Conservation (phyloP, 2,888 invertebrate genomes). For the Resseliella maxima region DNA sequence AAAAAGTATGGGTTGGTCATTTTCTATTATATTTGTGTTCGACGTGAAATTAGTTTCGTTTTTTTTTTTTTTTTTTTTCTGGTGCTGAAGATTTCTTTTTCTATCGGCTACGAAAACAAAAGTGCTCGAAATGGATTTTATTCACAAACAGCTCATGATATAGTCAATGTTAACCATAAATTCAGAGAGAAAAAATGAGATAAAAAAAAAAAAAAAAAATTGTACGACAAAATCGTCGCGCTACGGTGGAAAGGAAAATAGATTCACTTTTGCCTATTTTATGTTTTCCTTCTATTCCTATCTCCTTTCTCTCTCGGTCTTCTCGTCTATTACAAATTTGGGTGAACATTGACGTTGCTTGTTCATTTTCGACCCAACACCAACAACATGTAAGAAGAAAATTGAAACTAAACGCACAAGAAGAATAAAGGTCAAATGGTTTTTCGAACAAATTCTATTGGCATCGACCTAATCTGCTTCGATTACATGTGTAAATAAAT, state of each 20-base stretch:
- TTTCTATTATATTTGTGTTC: neutral
- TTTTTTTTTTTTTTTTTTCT: neutral
- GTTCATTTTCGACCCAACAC: neutral
- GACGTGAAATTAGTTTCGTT: neutral
- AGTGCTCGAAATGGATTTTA: neutral
- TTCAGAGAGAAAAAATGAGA: neutral
- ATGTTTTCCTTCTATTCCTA: neutral
- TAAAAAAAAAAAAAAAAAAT: neutral
- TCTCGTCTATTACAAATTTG: too few relatives aligned
- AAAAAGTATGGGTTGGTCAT: neutral
- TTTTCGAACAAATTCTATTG: neutral
- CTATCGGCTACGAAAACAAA: neutral
- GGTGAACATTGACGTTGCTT: too few relatives aligned
- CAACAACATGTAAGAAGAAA: neutral
- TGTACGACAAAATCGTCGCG: neutral
- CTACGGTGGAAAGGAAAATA: neutral
- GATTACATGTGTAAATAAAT: neutral
- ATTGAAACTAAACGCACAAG: neutral
- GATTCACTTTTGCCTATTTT: conserved; percentile 5
- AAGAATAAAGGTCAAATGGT: neutral
- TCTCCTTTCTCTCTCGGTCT: too few relatives aligned
- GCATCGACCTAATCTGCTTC: conserved; percentile 19
- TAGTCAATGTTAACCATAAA: neutral
- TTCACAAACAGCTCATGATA: neutral
- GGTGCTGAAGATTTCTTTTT: too few relatives aligned